Evolutionary conservation across 2,888 invertebrate species (phyloP).

Genomic region (Mylabris sibirica): DNA sequence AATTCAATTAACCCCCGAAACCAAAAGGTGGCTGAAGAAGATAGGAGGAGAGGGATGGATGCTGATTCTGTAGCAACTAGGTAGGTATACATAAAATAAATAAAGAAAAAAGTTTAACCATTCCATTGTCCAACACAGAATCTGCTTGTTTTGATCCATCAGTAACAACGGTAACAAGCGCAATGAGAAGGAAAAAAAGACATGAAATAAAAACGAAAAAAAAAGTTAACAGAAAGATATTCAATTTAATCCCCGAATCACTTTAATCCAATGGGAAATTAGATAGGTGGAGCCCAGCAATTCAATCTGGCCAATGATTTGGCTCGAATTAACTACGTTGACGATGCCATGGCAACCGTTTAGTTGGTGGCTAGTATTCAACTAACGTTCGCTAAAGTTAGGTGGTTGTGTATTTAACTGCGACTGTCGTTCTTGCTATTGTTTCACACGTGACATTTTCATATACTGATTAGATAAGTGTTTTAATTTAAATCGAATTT

Average conservation of each 20-base stretch:
- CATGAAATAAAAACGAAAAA: slow-evolving; percentile 9
- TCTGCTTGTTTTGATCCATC: slow-evolving; percentile 51
- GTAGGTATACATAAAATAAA: neutral
- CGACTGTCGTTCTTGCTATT: slow-evolving; percentile 22
- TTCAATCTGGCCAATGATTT: slow-evolving; percentile 59
- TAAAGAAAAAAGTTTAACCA: slow-evolving; percentile 27
- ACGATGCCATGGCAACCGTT: slow-evolving; percentile 61
- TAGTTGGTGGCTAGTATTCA: slow-evolving; percentile 53
- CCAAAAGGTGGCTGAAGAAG: slow-evolving; percentile 7
- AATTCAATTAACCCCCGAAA: slow-evolving; percentile 29
- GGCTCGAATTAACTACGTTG: slow-evolving; percentile 53
- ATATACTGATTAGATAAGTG: neutral
- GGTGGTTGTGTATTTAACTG: slow-evolving; percentile 35
- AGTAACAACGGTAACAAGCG: neutral
- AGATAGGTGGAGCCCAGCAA: slow-evolving; percentile 53
- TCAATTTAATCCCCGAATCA: slow-evolving; percentile 62
- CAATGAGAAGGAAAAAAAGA: neutral
- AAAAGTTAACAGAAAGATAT: slow-evolving; percentile 60
- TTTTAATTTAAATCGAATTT: neutral
- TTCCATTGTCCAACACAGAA: slow-evolving; percentile 39
- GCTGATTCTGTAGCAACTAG: neutral
- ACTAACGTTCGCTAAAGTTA: slow-evolving; percentile 49
- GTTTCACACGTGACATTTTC: slow-evolving; percentile 24
- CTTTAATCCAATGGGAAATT: slow-evolving; percentile 62
- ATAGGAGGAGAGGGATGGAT: slow-evolving; percentile 8